Base-by-base conservation (phyloP, 2,888 invertebrate genomes). In the Glyphotaelius pellucidus region DNA sequence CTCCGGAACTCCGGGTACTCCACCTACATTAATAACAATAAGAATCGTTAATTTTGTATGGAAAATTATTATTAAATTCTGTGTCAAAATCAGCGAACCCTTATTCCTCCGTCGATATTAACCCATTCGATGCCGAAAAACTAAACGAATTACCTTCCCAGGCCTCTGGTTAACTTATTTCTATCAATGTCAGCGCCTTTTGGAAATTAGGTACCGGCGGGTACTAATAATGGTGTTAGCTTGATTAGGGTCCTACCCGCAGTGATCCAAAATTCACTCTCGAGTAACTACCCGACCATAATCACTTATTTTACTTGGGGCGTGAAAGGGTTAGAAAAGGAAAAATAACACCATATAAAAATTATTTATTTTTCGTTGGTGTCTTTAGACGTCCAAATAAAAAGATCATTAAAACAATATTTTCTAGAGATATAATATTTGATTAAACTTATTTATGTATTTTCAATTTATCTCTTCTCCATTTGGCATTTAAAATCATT, bases 201-300 rank as follows among this genome's bases (percentile, higher is more conserved):
- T 83, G 35, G 38, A 83, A 83, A 83, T 83, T 31, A 83, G 83
- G 83, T 83, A 83, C 83, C 35, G 83, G 35, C 83, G 32, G 11
- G 25, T 67, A 25, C 67, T 67, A 67, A 67, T 67, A 67, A 67
- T 67, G 67, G 67, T 35, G 32, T 83, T 32, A 11, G 83, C 35
- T 83, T 83, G 83, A 83, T 32, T 32, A 35, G 83, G 83, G 83
- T 83, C 83, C 19, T 83, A 15, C 67, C 67, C 67, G 67, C 67
- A 67, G 67, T n/a, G 67, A 67, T 67, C 25, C 67, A n/a, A 67
- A 67, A 67, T 67, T 25, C 67, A 67, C 67, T 67, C 67, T 67
- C 67, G 9, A 67, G 2, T 67, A 25, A 67, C 67, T 67, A n/a
- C 67, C 67, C 25, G n/a, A 67, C 67, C 67, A 67, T 67, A 67